A percentile compares a stretch with the other conserved stretches of the same genome.
Conservation (phyloP, 2,888 invertebrate genomes). For the Sinhomidia bicolor region DNA sequence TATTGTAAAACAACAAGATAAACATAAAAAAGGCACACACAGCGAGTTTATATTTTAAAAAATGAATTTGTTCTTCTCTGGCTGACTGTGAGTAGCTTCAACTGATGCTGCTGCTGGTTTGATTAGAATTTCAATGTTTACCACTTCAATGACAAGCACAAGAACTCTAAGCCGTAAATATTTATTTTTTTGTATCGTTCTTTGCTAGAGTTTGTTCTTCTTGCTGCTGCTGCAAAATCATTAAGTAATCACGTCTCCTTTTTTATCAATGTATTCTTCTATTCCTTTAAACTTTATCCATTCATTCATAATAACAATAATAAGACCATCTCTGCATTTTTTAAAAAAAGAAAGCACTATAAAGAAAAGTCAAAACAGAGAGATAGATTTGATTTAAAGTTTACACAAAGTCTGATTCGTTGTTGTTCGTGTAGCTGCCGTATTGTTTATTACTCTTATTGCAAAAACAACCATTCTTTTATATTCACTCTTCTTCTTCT, state of each 20-base stretch:
- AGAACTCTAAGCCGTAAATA: not conserved
- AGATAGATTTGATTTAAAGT: not conserved
- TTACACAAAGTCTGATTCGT: not conserved
- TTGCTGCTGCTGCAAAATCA: too few relatives aligned
- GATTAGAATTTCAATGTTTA: conserved; percentile 40
- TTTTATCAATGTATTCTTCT: not conserved
- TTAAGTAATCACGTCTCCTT: conserved; percentile 58
- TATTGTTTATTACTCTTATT: not conserved
- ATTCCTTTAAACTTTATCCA: too few relatives aligned
- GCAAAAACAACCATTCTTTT: conserved; percentile 8
- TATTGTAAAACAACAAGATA: not conserved
- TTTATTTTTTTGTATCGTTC: not conserved
- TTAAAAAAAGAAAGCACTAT: not conserved
- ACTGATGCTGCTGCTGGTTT: conserved; percentile 5
- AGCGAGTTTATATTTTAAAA: not conserved
- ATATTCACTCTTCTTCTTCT: conserved; percentile 23
- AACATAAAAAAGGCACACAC: conserved; percentile 47
- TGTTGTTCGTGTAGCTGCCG: not conserved
- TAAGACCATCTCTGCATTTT: not conserved
- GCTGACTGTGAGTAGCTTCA: too few relatives aligned
- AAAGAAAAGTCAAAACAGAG: conserved; percentile 32
- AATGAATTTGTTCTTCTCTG: conserved; percentile 34
- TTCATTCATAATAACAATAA: conserved; percentile 9
- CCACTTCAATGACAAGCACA: conserved; percentile 23
- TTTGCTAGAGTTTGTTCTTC: too few relatives aligned